Conservation (phyloP, 1,140 invertebrate genomes). For the Limonius californicus region DNA sequence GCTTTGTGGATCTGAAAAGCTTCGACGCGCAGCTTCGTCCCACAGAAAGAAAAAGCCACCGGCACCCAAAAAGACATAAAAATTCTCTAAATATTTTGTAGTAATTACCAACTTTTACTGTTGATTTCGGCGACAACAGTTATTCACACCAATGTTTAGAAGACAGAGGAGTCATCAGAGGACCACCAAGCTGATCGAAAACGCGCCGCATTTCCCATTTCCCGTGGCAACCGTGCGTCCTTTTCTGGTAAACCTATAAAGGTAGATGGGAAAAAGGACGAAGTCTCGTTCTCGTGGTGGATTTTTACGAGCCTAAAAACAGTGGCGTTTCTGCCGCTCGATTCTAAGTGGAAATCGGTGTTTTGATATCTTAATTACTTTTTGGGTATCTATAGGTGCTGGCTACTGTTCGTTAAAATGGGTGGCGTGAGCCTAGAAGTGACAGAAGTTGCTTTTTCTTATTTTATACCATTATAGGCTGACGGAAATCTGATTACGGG, state of each 20-base stretch:
- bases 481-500: neutral
- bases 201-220: no score
- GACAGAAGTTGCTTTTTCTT: neutral
- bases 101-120: neutral
- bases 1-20: no score
- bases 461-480: neutral
- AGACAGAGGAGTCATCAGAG: neutral
- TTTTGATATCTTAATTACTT: slow-evolving; percentile 18
- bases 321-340: slow-evolving; percentile 6
- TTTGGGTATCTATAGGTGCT: slow-evolving; percentile 6
- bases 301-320: neutral
- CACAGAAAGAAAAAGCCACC: no score
- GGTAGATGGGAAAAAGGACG: no score
- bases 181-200: neutral
- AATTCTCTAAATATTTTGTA: neutral
- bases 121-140: neutral
- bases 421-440: slow-evolving; percentile 6
- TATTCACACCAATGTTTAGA: slow-evolving; percentile 1
- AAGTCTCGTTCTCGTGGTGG: no score
- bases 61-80: neutral
- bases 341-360: slow-evolving; percentile 17
- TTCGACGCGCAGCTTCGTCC: no score
- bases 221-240: no score
- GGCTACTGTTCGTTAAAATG: slow-evolving; percentile 13
- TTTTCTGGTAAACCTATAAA: no score